Conservation (phyloP, 1,140 invertebrate genomes). For the Agrilus planipennis region DNA sequence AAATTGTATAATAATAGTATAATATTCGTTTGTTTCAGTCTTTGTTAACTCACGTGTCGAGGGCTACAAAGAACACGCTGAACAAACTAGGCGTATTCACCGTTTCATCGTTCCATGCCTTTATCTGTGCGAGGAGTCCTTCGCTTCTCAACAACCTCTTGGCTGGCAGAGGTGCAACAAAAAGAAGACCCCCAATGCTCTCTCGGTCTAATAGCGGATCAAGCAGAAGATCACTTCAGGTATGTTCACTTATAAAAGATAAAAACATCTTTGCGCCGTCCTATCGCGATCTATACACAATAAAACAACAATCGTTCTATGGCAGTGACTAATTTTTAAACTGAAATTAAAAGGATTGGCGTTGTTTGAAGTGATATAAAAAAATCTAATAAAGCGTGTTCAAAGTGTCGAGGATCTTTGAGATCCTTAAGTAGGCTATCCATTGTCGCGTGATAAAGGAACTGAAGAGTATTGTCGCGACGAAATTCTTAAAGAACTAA, state of each 20-base stretch:
- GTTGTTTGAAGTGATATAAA: too few species aligned
- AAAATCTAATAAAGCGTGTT: too few species aligned
- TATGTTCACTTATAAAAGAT: conserved; percentile 25
- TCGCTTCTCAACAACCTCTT: conserved; percentile 85
- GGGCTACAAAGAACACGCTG: conserved; percentile 85
- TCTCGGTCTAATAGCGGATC: conserved; percentile 81
- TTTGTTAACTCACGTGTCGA: conserved; percentile 86
- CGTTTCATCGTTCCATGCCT: conserved; percentile 94
- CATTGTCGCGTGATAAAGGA: too few species aligned
- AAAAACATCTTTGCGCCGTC: not conserved
- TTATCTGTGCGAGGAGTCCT: conserved; percentile 89
- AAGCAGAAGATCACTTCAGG: conserved; percentile 67
- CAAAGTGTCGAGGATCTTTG: too few species aligned
- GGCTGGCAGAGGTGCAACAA: conserved; percentile 79
- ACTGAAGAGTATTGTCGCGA: too few species aligned
- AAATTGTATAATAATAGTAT: not conserved
- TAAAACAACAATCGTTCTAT: too few species aligned
- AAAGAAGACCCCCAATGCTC: conserved; percentile 70
- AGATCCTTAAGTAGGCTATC: too few species aligned
- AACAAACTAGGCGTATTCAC: conserved; percentile 95
- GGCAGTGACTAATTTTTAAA: too few species aligned
- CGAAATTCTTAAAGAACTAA: too few species aligned
- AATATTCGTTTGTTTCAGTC: conserved; percentile 57
- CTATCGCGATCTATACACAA: too few species aligned
- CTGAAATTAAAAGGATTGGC: too few species aligned